Conservation (phyloP, 2,888 invertebrate genomes). For the Rhogogaster chlorosoma region DNA sequence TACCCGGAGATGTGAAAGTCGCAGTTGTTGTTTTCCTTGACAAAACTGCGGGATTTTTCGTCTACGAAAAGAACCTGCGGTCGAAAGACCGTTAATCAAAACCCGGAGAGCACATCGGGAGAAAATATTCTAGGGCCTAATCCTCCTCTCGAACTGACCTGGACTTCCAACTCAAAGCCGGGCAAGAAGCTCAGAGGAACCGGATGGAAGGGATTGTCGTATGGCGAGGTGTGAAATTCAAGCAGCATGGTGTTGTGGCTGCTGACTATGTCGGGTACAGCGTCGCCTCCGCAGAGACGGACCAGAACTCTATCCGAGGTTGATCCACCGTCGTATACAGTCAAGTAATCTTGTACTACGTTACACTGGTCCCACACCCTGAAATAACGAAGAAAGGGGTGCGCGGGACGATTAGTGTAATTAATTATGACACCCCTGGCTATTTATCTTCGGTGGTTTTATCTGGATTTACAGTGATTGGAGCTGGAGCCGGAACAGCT, state of each 20-base stretch:
- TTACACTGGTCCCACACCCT: conserved; percentile 92
- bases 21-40: conserved; percentile 86
- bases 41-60: conserved; percentile 87
- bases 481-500: background rate
- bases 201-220: conserved; percentile 90
- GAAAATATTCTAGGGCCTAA: background rate
- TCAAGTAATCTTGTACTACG: conserved; percentile 89
- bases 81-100: background rate
- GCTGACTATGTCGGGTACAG: conserved; percentile 89
- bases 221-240: conserved; percentile 90
- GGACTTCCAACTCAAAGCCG: conserved; percentile 90
- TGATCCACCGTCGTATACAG: conserved; percentile 89
- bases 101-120: background rate
- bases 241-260: conserved; percentile 88
- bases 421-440: background rate
- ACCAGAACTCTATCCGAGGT: conserved; percentile 86
- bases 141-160: conserved; percentile 78
- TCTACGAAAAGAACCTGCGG: conserved; percentile 86
- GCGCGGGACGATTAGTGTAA: background rate
- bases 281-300: conserved; percentile 90
- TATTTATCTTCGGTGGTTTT: background rate
- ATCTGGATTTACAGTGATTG: background rate
- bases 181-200: conserved; percentile 88
- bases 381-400: conserved; percentile 61
- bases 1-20: conserved; percentile 88